Evolutionary conservation across 2,888 invertebrate genomes (phyloP).

Genomic region (Ennomos erosarius): DNA sequence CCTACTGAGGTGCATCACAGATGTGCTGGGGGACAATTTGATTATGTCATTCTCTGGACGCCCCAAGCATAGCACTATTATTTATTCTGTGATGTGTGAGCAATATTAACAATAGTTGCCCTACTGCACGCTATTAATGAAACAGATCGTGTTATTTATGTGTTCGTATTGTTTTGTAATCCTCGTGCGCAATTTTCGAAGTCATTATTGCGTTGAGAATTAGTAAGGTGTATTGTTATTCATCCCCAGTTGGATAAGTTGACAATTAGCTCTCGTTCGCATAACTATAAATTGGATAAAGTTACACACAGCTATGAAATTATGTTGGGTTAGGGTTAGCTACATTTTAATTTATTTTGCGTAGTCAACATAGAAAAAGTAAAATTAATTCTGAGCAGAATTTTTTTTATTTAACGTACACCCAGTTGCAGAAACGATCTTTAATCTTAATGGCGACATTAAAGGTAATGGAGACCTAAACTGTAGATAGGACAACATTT

Average conservation of each 20-base stretch:
- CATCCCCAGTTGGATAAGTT: background rate
- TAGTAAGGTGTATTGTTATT: slow-evolving; percentile 15
- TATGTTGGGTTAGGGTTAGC: too few relatives aligned
- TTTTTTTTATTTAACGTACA: too few relatives aligned
- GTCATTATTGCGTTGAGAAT: slow-evolving; percentile 35
- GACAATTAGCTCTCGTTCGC: slow-evolving; percentile 7
- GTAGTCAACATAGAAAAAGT: too few relatives aligned
- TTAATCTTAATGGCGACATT: too few relatives aligned
- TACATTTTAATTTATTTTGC: too few relatives aligned
- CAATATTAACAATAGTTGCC: slow-evolving; percentile 53
- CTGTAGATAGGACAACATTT: too few relatives aligned
- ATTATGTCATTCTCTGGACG: slow-evolving; percentile 66
- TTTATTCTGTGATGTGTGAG: slow-evolving; percentile 10
- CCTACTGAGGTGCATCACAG: slow-evolving; percentile 50
- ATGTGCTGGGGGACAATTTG: slow-evolving; percentile 68
- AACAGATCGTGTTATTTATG: slow-evolving; percentile 56
- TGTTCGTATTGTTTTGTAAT: slow-evolving; percentile 39
- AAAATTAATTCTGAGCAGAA: too few relatives aligned
- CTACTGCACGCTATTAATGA: slow-evolving; percentile 55
- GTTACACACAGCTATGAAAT: too few relatives aligned
- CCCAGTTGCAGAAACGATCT: too few relatives aligned
- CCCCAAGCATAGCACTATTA: slow-evolving; percentile 40
- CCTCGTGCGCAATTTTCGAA: slow-evolving; percentile 31
- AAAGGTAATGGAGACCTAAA: too few relatives aligned
- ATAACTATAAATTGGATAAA: background rate